phyloP scores from a whole-genome alignment of 1,140 invertebrate species.

The Thaumetopoea pityocampa region DNA sequence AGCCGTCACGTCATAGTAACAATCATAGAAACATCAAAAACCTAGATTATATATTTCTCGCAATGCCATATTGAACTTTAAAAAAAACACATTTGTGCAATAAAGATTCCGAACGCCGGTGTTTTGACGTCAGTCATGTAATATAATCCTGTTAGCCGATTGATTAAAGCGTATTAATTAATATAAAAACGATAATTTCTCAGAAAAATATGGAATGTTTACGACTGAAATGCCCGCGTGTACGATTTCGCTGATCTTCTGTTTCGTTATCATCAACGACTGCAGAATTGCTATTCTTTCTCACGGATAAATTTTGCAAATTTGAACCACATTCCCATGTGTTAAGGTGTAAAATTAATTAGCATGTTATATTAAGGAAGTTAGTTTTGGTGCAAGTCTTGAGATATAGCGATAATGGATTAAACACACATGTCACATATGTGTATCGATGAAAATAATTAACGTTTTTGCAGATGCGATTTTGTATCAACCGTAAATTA shows the following conservation, averaged over 20 bases:
- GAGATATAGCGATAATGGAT: constrained; percentile 12
- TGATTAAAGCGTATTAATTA: no score
- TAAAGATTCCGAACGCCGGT: no score
- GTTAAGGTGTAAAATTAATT: constrained; percentile 14
- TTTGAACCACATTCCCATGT: constrained; percentile 3
- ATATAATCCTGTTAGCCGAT: no score
- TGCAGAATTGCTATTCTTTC: constrained; percentile 39
- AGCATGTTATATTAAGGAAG: constrained; percentile 1
- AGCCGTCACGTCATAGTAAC: no score
- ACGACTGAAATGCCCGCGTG: constrained; percentile 26
- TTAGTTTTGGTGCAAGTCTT: constrained; percentile 20
- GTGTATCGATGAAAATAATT: neutral
- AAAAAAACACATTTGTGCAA: no score
- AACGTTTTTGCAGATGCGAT: constrained; percentile 2
- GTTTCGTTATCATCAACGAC: constrained; percentile 34
- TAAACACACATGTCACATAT: no score
- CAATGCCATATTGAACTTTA: no score
- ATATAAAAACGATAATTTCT: constrained; percentile 18
- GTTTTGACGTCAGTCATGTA: no score
- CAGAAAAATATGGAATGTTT: constrained; percentile 28
- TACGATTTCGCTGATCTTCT: constrained; percentile 30
- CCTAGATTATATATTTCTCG: no score
- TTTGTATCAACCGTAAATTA: no score
- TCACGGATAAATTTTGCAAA: constrained; percentile 32
- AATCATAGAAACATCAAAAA: no score